Evolutionary conservation across 2,888 invertebrate species (phyloP), one percentile per base, ranked within the genome.

Genomic region (Agonopterix subpropinquella): DNA sequence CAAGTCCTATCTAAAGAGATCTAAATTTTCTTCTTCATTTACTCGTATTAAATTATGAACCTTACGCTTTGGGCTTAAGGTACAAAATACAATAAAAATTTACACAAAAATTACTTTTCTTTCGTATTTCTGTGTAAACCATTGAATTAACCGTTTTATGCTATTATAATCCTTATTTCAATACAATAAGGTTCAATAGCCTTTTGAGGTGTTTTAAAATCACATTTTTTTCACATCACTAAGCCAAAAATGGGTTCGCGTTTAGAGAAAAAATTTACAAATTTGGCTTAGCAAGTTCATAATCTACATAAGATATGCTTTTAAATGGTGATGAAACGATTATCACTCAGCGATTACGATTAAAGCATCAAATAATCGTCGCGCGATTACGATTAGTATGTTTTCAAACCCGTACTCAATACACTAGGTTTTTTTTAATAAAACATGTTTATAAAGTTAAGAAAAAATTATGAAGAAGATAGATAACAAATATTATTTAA

Each of bases 1-100:
- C 57, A 50, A 62, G 48, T 56, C 61, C 65, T 70, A 70, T 63
- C 63, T 66, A 69, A 54, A 62, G 72, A 71, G 66, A 73, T 71
- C 70, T 65, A 65, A 57, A 44, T 47, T 51, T 48, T 56, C 58
- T 58, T 47, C 55, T 53, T 51, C 56, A 52, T 49, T 44, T 46
- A 18, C 8, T 47, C 11, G 8, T 41, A 47, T 47, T 47, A 41
- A 56, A 61, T 56, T 55, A 51, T 53, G 51, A 46, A 60, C 61
- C 59, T 57, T 58, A 57, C 47, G 18, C 36, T 41, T 28, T 53
- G 13, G 46, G 28, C 41, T 51, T 59, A 60, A 61, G 59, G 59
- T 56, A 52, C 57, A 59, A 58, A 62, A 57, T 52, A 41, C 44
- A 52, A 46, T 54, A 52, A 54, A 52, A 57, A 53, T 42, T 35